Evolutionary conservation across 2,797 vertebrate species (phyloP), one percentile per base, ranked within the genome.

Genomic region (Enteromius unitaeniatus): DNA sequence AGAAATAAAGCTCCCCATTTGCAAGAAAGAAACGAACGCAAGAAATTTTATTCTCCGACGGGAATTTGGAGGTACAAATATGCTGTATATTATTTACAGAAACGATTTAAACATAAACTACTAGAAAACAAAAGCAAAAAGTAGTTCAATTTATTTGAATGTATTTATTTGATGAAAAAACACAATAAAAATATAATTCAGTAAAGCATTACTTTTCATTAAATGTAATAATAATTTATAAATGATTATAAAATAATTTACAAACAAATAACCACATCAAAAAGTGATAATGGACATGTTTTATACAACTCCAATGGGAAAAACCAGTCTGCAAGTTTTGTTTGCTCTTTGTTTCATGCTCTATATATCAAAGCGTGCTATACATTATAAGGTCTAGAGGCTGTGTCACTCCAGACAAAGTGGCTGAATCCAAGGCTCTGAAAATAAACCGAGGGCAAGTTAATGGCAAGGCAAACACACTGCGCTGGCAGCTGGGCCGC

Each of bases 381-480:
- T 62, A 69, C 11, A 45, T 81, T 81, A 69, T 74, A 78, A 31
- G 28, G 17, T 49, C 2, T 15, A 60, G 55, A 64, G 86, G 81
- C 58, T 21, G 60, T 69, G 75, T 76, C 79, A 70, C 23, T 70
- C 70, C 84, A 91, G 88, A 92, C 86, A 86, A 85, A 87, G 86
- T 1, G 87, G 87, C 72, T 65, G 89, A 90, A 89, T 78, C 85
- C 86, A 75, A 75, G 87, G 76, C 92, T 91, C 89, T 72, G 87
- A 94, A 94, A 95, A 94, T 93, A 95, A 95, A 95, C 91, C 88
- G 58, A 40, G 78, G 74, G 86, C 4, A 87, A 90, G 89, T 88
- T 94, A 94, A 94, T 93, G 90, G 91, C 88, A 91, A 92, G 69
- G 86, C 91, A 93, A 94, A 95, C 93, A 94, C 92, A 90, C 91